Percentiles rank a stretch among this genome's conserved stretches.
These are phyloP conservation scores for Lingula anatina DNA, from an alignment of 2,888 invertebrate genomes.

Conservation along the genomic window DNA sequence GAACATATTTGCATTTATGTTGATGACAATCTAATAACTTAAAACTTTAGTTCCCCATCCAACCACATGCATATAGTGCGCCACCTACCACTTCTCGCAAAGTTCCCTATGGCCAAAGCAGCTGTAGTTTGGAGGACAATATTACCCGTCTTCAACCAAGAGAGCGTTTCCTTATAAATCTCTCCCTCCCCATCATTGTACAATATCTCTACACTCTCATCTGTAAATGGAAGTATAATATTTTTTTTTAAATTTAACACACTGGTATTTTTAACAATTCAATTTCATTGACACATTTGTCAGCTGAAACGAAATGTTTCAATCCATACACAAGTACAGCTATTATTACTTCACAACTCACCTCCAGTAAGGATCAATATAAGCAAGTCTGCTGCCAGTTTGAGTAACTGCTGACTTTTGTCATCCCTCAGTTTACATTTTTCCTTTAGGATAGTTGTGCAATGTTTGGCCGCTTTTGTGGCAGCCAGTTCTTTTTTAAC, in stretches of 20 bases:
- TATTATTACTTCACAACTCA: too few species aligned
- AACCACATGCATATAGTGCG: too few species aligned
- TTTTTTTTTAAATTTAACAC: too few species aligned
- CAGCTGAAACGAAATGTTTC: too few species aligned
- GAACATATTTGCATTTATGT: too few species aligned
- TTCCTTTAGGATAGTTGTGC: slow-evolving; percentile 59
- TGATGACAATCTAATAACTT: too few species aligned
- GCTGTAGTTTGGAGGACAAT: slow-evolving; percentile 76
- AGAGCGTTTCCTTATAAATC: slow-evolving; percentile 67
- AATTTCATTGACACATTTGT: too few species aligned
- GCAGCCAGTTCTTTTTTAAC: too few species aligned
- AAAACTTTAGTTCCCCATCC: too few species aligned
- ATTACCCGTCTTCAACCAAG: slow-evolving; percentile 66
- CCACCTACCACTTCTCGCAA: slow-evolving; percentile 67
- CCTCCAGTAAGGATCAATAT: slow-evolving; percentile 81
- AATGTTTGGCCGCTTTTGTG: too few species aligned
- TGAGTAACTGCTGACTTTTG: slow-evolving; percentile 66
- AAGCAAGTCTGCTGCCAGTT: slow-evolving; percentile 80
- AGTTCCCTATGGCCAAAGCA: slow-evolving; percentile 81
- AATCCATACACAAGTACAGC: slow-evolving; percentile 5
- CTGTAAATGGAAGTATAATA: slow-evolving; percentile 58
- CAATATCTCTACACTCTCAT: slow-evolving; percentile 80
- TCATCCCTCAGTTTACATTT: slow-evolving; percentile 57
- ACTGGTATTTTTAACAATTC: too few species aligned
- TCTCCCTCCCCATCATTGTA: slow-evolving; percentile 71